Conservation (phyloP, 2,113 vertebrate genomes). For the Sigmodon hispidus region DNA sequence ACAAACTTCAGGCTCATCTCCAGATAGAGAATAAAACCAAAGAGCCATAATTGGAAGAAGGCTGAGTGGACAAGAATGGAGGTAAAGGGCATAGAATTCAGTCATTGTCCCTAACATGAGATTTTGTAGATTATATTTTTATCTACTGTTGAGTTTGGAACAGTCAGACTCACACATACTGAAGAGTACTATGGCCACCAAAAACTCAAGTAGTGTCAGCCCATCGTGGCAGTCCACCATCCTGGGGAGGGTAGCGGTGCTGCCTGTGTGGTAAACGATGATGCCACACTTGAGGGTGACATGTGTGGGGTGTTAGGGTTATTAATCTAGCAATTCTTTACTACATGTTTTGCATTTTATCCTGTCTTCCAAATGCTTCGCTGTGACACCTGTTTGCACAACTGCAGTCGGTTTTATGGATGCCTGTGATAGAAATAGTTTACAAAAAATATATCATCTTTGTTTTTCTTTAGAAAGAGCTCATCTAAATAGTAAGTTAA, state of each 20-base stretch:
- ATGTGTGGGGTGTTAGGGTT: slow-evolving; percentile 43
- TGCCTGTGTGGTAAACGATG: not conserved
- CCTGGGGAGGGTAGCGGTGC: not conserved
- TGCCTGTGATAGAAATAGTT: slow-evolving; percentile 88
- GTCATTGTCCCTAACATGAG: not conserved
- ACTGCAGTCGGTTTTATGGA: slow-evolving; percentile 82
- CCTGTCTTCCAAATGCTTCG: slow-evolving; percentile 65
- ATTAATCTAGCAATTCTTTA: slow-evolving; percentile 69
- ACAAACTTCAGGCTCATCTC: slow-evolving; percentile 40
- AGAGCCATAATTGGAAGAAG: not conserved
- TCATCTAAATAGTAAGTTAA: slow-evolving; percentile 87
- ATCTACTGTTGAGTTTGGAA: slow-evolving; percentile 43
- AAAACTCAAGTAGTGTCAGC: not conserved
- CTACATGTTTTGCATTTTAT: slow-evolving; percentile 31
- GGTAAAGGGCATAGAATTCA: not conserved
- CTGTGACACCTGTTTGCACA: slow-evolving; percentile 77
- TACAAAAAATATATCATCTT: slow-evolving; percentile 90
- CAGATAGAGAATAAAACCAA: slow-evolving; percentile 9
- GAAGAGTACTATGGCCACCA: not conserved
- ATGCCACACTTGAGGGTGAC: not conserved
- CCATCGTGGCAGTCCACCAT: not conserved
- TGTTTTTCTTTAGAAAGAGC: slow-evolving; percentile 88
- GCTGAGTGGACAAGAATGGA: not conserved
- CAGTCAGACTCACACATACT: not conserved
- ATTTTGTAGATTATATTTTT: not conserved